Conservation (phyloP, 1,140 invertebrate genomes). For the Drosophila equinoxialis region DNA sequence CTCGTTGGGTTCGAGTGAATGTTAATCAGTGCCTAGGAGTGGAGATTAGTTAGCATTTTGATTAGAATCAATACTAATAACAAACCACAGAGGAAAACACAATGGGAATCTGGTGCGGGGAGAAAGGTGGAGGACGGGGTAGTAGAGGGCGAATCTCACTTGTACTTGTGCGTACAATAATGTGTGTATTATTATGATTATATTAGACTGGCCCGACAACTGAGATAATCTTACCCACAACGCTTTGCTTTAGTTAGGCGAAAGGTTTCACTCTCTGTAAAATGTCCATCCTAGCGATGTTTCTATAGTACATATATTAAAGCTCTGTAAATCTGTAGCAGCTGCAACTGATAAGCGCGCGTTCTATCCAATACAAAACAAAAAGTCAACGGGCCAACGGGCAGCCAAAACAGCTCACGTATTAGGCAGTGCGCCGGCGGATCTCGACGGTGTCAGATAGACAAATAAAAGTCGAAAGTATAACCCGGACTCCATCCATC, state of each 20-base stretch:
- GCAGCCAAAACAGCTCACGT: constrained; percentile 42
- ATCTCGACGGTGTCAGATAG: constrained; percentile 33
- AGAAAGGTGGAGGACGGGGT: background rate
- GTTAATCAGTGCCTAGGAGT: background rate
- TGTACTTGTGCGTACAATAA: background rate
- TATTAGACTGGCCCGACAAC: background rate
- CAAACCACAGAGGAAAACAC: background rate
- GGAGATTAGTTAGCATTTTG: too few species aligned
- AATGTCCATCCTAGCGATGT: background rate
- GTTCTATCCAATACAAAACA: constrained; percentile 36
- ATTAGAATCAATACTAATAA: constrained; percentile 2
- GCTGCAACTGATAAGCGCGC: constrained; percentile 29
- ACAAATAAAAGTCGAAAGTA: constrained; percentile 20
- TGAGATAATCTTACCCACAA: too few species aligned
- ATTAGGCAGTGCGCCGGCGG: constrained; percentile 34
- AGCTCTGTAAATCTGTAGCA: constrained; percentile 9
- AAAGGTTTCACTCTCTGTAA: too few species aligned
- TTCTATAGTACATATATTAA: background rate
- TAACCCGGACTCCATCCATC: background rate
- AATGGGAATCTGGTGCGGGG: background rate
- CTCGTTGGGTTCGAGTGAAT: too few species aligned
- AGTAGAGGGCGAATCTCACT: background rate
- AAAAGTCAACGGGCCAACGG: constrained; percentile 22
- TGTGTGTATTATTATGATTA: background rate
- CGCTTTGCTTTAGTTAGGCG: too few species aligned